Evolutionary conservation across 92 coral and sea anemone genomes (phyloP), one percentile per base, ranked within the genome.

Genomic region (Heliopora coerulea): DNA sequence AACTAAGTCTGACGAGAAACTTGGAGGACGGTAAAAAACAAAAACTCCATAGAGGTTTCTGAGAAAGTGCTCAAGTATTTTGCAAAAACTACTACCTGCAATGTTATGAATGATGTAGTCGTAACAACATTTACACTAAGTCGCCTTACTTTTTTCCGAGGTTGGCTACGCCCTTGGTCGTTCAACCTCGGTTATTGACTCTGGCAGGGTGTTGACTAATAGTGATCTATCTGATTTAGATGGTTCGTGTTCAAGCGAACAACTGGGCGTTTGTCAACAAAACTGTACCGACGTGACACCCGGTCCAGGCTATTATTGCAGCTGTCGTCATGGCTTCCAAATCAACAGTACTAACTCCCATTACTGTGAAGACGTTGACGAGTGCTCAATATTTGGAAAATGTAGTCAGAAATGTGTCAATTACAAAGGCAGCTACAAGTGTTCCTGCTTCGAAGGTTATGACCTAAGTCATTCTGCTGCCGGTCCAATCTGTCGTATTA

Each of bases 381-480:
- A 93, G 57, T 93, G 98, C 63, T 54, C 75, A 72, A 57, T 64
- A 54, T 78, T 88, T 81, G 92, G 91, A 3, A 57, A 74, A 24
- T 93, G 98, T 66, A 87, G 89, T 44, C 98, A 93, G 72, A 83
- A 56, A 57, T 93, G 98, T 68, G 73, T 80, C 15, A 93, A 93
- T 68, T 83, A 90, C 41, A 83, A 65, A 48, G 98, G 98, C 24
- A 83, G 96, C 27, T 86, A 82, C 76, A 88, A 87, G 32, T 93
- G 98, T 49, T 69, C 61, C 44, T 93, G 98, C 54, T 40, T 83
- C 18, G 91, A 81, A 28, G 98, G 96, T 41, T 91, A 87, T 57
- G 63, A 54, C 8, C 59, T 82, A 62, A 81, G 76, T 49, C 65
- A 68, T n/a, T 61, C 68, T 34, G 80, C 49, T 26, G 23, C 66